Conservation (phyloP, 64 coral and sea anemone genomes). For the Acropora tenuis region DNA sequence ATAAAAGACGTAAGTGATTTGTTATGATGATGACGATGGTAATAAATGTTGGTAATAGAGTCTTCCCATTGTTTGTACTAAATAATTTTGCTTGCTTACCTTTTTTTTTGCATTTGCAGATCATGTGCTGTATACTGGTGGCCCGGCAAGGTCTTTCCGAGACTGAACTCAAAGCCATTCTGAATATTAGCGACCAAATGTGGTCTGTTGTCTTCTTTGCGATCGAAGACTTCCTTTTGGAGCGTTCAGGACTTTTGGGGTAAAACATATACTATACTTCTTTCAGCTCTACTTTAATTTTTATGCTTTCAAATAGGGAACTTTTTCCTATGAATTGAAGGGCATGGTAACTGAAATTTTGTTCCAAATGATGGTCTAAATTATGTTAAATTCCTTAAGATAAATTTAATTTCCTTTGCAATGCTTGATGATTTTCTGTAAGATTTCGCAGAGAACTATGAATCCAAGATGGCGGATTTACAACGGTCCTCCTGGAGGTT, state of each 20-base stretch:
- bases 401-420: too few species aligned
- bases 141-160: constrained; percentile 87
- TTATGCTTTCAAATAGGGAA: not conserved
- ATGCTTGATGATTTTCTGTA: not conserved
- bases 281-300: not conserved
- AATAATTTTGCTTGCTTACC: not conserved
- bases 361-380: too few species aligned
- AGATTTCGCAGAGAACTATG: not conserved
- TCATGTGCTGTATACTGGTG: constrained; percentile 83
- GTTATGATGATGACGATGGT: too few species aligned
- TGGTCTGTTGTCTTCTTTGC: constrained; percentile 85
- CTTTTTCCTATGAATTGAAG: too few species aligned
- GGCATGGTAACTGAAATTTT: too few species aligned
- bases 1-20: constrained; percentile 74
- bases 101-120: constrained; percentile 21
- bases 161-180: constrained; percentile 72
- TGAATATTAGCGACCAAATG: constrained; percentile 67
- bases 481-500: too few species aligned
- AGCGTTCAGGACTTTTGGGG: constrained; percentile 78
- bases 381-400: too few species aligned
- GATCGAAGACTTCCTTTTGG: constrained; percentile 84
- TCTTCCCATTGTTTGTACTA: too few species aligned
- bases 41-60: too few species aligned
- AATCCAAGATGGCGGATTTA: too few species aligned
- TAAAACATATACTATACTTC: not conserved